phyloP scores from a whole-genome alignment of 2,888 invertebrate species.

The Tuta absoluta region DNA sequence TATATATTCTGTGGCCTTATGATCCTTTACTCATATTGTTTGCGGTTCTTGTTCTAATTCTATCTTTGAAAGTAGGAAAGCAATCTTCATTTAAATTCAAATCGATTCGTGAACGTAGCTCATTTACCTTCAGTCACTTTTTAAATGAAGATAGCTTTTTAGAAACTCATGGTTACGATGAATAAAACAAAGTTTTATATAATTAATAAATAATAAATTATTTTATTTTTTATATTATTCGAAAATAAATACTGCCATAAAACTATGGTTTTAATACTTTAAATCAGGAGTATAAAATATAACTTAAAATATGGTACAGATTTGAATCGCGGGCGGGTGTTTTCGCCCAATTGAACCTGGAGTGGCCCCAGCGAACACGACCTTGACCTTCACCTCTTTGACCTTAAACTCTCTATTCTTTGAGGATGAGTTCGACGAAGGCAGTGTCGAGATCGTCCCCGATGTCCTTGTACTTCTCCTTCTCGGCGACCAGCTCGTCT shows the following conservation, averaged over 20 bases:
- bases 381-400: slow-evolving; percentile 19
- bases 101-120: no score
- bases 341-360: slow-evolving; percentile 35
- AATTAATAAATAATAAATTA: slow-evolving; percentile 61
- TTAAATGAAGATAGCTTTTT: neutral
- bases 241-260: slow-evolving; percentile 79
- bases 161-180: slow-evolving; percentile 20
- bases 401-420: slow-evolving; percentile 74
- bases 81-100: no score
- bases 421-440: slow-evolving; percentile 95
- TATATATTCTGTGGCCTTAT: no score
- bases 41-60: no score
- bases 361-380: slow-evolving; percentile 30
- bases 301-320: slow-evolving; percentile 57
- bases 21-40: no score
- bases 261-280: slow-evolving; percentile 73
- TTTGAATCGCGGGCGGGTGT: slow-evolving; percentile 63
- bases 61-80: no score
- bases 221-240: slow-evolving; percentile 66
- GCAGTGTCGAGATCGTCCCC: slow-evolving; percentile 99
- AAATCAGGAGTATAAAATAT: slow-evolving; percentile 77
- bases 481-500: slow-evolving; percentile 98
- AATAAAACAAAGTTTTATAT: slow-evolving; percentile 52
- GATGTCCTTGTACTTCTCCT: slow-evolving; percentile 99
- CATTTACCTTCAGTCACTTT: neutral